These are phyloP conservation scores for Ylistrum balloti DNA, from an alignment of 1,140 invertebrate genomes.

Conservation along the genomic window DNA sequence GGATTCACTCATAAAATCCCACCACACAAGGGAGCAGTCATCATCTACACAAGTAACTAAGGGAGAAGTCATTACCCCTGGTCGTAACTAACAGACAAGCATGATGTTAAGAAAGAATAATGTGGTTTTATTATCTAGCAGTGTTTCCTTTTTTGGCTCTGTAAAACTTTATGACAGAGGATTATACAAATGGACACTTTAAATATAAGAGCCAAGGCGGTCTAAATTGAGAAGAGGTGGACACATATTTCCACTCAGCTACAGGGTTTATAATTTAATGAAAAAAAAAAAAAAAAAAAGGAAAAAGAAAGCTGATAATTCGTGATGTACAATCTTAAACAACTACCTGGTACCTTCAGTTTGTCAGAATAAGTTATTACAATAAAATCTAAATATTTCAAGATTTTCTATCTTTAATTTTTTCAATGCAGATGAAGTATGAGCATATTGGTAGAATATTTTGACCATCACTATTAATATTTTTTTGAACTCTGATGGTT, in stretches of 20 bases:
- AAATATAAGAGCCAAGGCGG: background rate
- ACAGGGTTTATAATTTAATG: background rate
- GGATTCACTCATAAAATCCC: background rate
- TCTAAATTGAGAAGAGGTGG: background rate
- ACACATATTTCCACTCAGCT: background rate
- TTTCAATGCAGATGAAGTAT: no score
- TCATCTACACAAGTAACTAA: background rate
- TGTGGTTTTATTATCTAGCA: conserved; percentile 1
- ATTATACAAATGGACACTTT: conserved; percentile 2
- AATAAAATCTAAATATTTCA: no score
- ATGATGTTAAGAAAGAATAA: conserved; percentile 17
- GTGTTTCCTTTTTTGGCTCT: background rate
- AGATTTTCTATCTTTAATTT: no score
- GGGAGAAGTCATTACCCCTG: background rate
- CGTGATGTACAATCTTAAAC: no score
- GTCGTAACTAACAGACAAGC: background rate
- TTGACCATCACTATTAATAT: no score
- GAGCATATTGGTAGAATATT: no score
- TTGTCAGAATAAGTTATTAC: no score
- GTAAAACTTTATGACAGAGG: background rate
- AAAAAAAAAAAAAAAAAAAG: no score
- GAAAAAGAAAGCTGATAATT: no score
- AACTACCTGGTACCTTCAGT: no score
- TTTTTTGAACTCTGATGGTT: no score
- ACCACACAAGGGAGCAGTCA: conserved; percentile 30